Evolutionary conservation across 2,797 vertebrate genomes (phyloP), one percentile per base, ranked within the genome.

Genomic region (Pantherophis vulpinus): DNA sequence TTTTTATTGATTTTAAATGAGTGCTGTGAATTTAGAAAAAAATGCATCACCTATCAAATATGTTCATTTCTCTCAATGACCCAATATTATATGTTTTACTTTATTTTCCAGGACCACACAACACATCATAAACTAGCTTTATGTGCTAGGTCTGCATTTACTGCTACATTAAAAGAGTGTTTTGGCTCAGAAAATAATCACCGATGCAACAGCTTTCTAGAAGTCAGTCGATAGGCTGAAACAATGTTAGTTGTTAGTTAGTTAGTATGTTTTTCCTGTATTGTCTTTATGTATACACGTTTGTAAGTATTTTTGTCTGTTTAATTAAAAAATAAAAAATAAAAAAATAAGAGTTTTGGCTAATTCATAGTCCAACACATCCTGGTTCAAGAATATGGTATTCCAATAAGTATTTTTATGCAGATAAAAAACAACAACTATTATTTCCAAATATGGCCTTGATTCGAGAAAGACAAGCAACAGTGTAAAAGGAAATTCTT

Each of bases 401-500:
- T 23, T 59, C 32, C 25, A 87, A 11, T 42, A 5, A 11, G 14
- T n/a, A 55, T 60, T 59, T 55, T 42, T 25, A 60, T 32, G 83
- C 29, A 59, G 37, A 51, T 32, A 18, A 87, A 88, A 70, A 56
- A 91, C 18, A 47, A 89, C 1, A 47, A 89, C 1, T 20, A n/a
- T 14, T 3, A 61, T 61, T 83, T 88, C 79, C 60, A 23, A 70
- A 51, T 20, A 37, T 27, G 47, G 11, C 7, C 10, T 88, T 61
- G 42, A 47, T 93, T 20, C 9, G 56, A 55, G 27, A 54, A 54
- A 60, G 92, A 14, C 90, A 91, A 42, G 88, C 93, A 58, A 83
- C 96, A 91, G 66, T 91, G 92, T 87, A 86, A 94, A 95, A 91
- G 94, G 90, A 87, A 94, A 95, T 92, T 94, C 88, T 93, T 96